Evolutionary conservation across 2,888 invertebrate genomes (phyloP).

Genomic region (Anthoptus insignis): DNA sequence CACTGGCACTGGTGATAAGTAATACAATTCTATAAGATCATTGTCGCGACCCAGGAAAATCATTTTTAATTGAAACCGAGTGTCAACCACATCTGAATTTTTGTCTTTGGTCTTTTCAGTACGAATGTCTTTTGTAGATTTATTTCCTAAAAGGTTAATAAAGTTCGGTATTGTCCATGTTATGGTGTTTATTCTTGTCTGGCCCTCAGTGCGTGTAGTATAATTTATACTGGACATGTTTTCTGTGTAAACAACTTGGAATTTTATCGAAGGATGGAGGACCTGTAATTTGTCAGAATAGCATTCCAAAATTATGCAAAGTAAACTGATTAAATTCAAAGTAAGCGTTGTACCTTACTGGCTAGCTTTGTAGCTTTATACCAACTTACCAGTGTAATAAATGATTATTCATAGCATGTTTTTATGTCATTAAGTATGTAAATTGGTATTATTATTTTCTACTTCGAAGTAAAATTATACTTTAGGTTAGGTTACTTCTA

Average conservation of each 20-base stretch:
- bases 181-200: conserved; percentile 75
- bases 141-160: conserved; percentile 67
- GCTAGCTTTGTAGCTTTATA: too few relatives aligned
- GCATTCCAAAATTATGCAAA: too few relatives aligned
- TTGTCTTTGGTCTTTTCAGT: conserved; percentile 67
- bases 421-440: too few relatives aligned
- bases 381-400: too few relatives aligned
- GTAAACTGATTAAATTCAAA: too few relatives aligned
- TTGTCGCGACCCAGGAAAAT: conserved; percentile 75
- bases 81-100: conserved; percentile 54
- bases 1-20: conserved; percentile 69
- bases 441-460: too few relatives aligned
- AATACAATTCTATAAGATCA: conserved; percentile 78
- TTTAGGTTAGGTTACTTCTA: too few relatives aligned
- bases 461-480: too few relatives aligned
- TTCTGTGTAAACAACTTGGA: background rate
- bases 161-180: conserved; percentile 79
- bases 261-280: too few relatives aligned
- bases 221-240: conserved; percentile 66
- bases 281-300: too few relatives aligned
- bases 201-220: conserved; percentile 74
- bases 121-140: conserved; percentile 69
- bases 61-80: conserved; percentile 77
- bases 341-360: too few relatives aligned
- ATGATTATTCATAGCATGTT: too few relatives aligned